These are phyloP conservation scores for Xyliphius kryptos DNA, from an alignment of 2,113 vertebrate species.

Conservation along the genomic window DNA sequence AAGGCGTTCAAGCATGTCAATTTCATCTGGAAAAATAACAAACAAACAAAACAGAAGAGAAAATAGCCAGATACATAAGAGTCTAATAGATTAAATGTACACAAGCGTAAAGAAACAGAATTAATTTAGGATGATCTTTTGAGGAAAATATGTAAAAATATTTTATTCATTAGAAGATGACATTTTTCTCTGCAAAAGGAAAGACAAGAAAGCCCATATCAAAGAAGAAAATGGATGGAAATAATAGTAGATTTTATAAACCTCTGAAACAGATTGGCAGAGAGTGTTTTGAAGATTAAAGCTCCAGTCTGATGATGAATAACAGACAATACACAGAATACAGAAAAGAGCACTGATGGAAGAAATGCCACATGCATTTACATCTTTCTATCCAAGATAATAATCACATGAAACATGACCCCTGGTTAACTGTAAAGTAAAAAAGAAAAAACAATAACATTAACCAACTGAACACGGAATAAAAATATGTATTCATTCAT, in stretches of 20 bases:
- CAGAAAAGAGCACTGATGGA: slow-evolving; percentile 8
- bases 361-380: slow-evolving; percentile 24
- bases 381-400: slow-evolving; percentile 4
- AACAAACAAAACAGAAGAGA: background rate
- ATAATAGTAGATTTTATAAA: slow-evolving; percentile 48
- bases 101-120: too few relatives aligned
- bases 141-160: too few relatives aligned
- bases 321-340: slow-evolving; percentile 29
- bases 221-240: slow-evolving; percentile 27
- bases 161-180: too few relatives aligned
- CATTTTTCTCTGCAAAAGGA: too few relatives aligned
- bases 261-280: slow-evolving; percentile 39
- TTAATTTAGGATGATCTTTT: too few relatives aligned
- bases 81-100: too few relatives aligned
- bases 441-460: too few relatives aligned
- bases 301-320: slow-evolving; percentile 20
- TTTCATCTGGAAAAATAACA: slow-evolving; percentile 57
- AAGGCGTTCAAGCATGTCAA: slow-evolving; percentile 69
- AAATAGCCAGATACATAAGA: too few relatives aligned
- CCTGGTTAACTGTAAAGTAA: too few relatives aligned
- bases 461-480: too few relatives aligned
- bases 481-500: too few relatives aligned
- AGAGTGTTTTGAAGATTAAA: slow-evolving; percentile 51
- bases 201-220: slow-evolving; percentile 3
- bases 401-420: too few relatives aligned